Base-by-base conservation (phyloP, 2,113 vertebrate species). In the Datnioides undecimradiatus region DNA sequence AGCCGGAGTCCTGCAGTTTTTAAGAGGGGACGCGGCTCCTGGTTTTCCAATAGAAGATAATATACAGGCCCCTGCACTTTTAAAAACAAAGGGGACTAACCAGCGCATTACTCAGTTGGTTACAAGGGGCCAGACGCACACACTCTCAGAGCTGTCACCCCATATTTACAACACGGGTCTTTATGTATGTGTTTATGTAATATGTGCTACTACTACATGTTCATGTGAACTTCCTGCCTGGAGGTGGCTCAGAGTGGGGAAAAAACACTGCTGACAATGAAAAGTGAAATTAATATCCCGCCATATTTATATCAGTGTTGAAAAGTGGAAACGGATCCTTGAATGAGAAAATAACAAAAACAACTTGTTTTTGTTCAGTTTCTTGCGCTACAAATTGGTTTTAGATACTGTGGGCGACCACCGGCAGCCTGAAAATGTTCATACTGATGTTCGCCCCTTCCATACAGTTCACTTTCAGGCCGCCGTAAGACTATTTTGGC, bases 1-100 rank as follows among this genome's bases (percentile, higher is more conserved):
- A 80, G 40, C 66, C 49, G 40, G 66, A 25, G 49, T 51, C 29
- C 73, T 65, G 83, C 78, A 68, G 58, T 83, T 67, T 73, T 16
- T 75, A 60, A 71, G 73, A 79, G 74, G 70, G 76, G 87, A 82
- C 49, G 49, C 38, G 70, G 58, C 80, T 87, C 69, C 67, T 76
- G 78, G 58, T 82, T 80, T 74, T 74, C 82, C 82, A 89, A 91
- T 92, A 91, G 90, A 90, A 90, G 46, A 70, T 66, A 87, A 88
- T 92, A 90, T 92, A 82, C 46, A 75, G 84, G 73, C 83, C 73
- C 29, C 34, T 57, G 71, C 41, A 34, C 78, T 77, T 48, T 49
- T 84, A 54, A 83, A 87, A 91, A 87, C 84, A 84, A 89, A 91
- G 63, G 51, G 66, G 68, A 85, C 79, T 75, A 77, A 90, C 73